phyloP scores from a whole-genome alignment of 2,113 vertebrate species.

The Numida meleagris region DNA sequence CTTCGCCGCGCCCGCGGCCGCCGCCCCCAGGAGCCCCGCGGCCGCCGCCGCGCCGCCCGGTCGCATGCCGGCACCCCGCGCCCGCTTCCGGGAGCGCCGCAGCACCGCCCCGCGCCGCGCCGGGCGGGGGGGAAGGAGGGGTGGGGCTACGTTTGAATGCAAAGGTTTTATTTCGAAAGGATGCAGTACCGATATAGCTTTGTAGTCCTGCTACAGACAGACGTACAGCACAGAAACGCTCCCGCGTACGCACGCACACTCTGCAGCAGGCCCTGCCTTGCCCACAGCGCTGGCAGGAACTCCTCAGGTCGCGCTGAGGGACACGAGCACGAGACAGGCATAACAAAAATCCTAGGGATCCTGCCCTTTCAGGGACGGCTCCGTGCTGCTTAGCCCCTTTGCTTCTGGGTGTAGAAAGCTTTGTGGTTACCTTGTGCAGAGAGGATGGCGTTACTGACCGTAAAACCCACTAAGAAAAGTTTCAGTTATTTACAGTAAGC shows the following conservation, averaged over 20 bases:
- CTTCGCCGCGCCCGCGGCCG: conserved; percentile 88
- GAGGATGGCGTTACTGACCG: neutral
- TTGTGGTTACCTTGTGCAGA: neutral
- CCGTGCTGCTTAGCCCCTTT: fast-evolving
- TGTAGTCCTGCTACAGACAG: no score
- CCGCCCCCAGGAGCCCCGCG: conserved; percentile 85
- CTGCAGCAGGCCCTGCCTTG: no score
- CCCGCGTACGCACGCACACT: no score
- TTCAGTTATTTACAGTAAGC: neutral
- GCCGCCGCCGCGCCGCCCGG: conserved; percentile 61
- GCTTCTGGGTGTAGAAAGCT: neutral
- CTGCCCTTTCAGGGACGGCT: no score
- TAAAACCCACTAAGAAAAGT: neutral
- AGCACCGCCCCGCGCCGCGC: neutral
- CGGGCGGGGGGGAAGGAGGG: no score
- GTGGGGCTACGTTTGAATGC: fast-evolving
- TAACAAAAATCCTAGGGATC: no score
- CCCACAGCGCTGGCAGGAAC: no score
- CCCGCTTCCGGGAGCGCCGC: neutral
- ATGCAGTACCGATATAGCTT: no score
- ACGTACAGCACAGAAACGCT: no score
- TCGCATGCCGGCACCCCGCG: neutral
- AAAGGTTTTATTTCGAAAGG: neutral
- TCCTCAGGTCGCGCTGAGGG: no score
- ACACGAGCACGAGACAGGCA: no score